Conservation (phyloP, 1,140 invertebrate genomes). For the Drosophila triauraria region DNA sequence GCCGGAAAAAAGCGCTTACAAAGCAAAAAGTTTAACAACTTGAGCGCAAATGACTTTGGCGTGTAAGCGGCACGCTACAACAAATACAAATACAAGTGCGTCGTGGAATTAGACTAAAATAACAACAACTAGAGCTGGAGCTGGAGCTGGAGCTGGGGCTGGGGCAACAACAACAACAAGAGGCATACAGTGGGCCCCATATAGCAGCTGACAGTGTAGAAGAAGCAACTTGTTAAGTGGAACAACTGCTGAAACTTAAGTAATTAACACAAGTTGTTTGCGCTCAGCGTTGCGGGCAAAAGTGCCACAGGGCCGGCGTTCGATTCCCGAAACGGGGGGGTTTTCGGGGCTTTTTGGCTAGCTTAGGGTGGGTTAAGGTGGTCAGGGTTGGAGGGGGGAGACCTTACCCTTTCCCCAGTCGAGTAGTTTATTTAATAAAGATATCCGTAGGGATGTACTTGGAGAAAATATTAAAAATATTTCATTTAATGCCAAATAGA, state of each 20-base stretch:
- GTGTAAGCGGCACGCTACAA: slow-evolving; percentile 75
- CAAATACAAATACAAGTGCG: slow-evolving; percentile 46
- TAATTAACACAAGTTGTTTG: slow-evolving; percentile 80
- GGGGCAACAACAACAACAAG: slow-evolving; percentile 10
- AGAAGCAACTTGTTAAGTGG: slow-evolving; percentile 73
- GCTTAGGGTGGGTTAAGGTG: background rate
- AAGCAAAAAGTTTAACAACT: slow-evolving; percentile 77
- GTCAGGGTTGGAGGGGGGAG: background rate
- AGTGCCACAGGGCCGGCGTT: slow-evolving; percentile 14
- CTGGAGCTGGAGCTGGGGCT: too few relatives aligned
- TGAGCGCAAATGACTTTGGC: slow-evolving; percentile 77
- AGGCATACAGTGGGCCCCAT: background rate
- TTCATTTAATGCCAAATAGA: too few relatives aligned
- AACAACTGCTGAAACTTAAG: slow-evolving; percentile 79
- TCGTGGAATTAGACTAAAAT: slow-evolving; percentile 70
- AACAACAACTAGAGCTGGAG: slow-evolving; percentile 43
- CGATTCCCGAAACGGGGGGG: slow-evolving; percentile 4
- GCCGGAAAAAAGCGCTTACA: slow-evolving; percentile 77
- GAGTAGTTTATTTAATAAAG: slow-evolving; percentile 69
- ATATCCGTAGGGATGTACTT: slow-evolving; percentile 15
- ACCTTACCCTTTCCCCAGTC: background rate
- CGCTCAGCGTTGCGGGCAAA: slow-evolving; percentile 54
- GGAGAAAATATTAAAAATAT: too few relatives aligned
- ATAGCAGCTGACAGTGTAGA: slow-evolving; percentile 18
- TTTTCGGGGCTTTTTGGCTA: background rate